Base-by-base conservation (phyloP, 2,888 invertebrate species). In the Hydrotaea cyrtoneurina region DNA sequence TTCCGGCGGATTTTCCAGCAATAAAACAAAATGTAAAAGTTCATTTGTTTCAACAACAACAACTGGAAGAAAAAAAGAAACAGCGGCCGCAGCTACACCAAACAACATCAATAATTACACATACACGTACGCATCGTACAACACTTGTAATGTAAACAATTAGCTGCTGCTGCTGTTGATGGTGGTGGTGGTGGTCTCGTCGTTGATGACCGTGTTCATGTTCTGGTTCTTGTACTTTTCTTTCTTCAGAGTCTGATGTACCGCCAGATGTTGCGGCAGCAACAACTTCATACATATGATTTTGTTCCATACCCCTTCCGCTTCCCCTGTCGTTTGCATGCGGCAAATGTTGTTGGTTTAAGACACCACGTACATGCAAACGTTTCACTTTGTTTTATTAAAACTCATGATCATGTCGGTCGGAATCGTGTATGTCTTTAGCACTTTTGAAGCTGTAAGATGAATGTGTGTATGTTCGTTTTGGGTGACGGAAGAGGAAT, bases 121-220 rank as follows among this genome's bases (percentile, higher is more conserved):
- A 39, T 10, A 39, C 1, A 39, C 13, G 39, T 39, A 39, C 39
- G 39, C 39, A 10, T 10, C 4, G 39, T 10, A 39, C 39, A 10
- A 69, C 43, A 69, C 46, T 46, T 19, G 46, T 69, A 46, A 69
- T 69, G 69, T 69, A 69, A 69, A 69, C 69, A 69, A 69, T 69
- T 69, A 69, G 46, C 46, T 21, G 46, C 13, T 69, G 62, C n/a
- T 62, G 23, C 43, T 43, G 46, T 15, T 69, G 62, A n/a, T 62
- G 31, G 1, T 4, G 11, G 21, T 57, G 21, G 57, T 59, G 59
- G 21, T 26, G n/a, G 11, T 59, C 1, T 3, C 21, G 19, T 7
- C 21, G 57, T 57, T 21, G 57, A 11, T 26, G 59, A 13, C 59
- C 11, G 26, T 21, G 62, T 59, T 59, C 26, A 23, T 59, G 59